Evolutionary conservation across 1,140 invertebrate genomes (phyloP).

Genomic region (Trichonephila clavipes): DNA sequence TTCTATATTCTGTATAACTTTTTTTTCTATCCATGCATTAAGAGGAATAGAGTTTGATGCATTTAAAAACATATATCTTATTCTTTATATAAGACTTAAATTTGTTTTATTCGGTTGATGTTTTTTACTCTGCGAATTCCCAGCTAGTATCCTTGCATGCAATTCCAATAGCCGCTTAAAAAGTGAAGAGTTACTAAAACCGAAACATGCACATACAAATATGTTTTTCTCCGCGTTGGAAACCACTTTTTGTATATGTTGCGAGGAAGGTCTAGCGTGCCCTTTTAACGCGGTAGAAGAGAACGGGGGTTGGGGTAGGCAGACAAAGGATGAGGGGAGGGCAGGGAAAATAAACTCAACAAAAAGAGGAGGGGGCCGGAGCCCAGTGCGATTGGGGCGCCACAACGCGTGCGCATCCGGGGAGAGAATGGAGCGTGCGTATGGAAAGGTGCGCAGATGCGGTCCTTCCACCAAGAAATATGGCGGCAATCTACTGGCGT

Average conservation of each 20-base stretch:
- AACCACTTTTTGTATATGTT: not conserved
- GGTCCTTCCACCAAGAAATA: slow-evolving; percentile 51
- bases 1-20: too few species aligned
- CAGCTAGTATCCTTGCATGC: too few species aligned
- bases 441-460: slow-evolving; percentile 57
- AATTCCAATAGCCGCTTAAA: not conserved
- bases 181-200: not conserved
- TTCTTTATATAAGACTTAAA: too few species aligned
- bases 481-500: slow-evolving; percentile 66
- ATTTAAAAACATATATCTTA: too few species aligned
- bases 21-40: too few species aligned
- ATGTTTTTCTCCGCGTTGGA: not conserved
- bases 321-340: not conserved
- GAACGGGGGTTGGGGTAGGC: not conserved
- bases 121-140: too few species aligned
- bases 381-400: not conserved
- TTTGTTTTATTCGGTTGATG: too few species aligned
- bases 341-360: slow-evolving; percentile 9
- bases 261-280: slow-evolving; percentile 26
- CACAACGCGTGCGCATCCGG: slow-evolving; percentile 18
- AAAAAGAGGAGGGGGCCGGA: slow-evolving; percentile 18
- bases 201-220: not conserved
- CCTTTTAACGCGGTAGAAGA: slow-evolving; percentile 42
- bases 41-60: too few species aligned
- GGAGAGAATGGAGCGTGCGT: slow-evolving; percentile 40